Base-by-base conservation (phyloP, 2,113 vertebrate genomes). In the Alectura lathami region DNA sequence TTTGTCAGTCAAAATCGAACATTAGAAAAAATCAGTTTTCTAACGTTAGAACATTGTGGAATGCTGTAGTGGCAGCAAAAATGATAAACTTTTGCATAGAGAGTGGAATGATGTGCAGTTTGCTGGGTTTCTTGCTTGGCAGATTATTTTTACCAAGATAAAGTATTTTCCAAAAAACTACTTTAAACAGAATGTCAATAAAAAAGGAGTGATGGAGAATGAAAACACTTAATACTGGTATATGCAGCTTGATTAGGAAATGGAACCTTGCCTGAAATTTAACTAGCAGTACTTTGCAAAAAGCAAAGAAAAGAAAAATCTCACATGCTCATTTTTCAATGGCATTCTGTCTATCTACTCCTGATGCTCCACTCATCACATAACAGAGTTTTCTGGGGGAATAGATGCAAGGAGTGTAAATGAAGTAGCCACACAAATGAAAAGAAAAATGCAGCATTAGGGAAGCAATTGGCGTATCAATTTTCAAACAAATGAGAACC, bases 131-230 rank as follows among this genome's bases (percentile, higher is more conserved):
- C 57, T 69, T 97, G 96, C 96, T 96, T 97, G 79, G 96, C 81
- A 84, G 72, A 70, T 92, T 97, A 95, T 56, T 96, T 96, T 95
- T 96, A 97, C 95, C 96, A 97, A 97, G 86, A 97, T 96, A 93
- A 97, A 97, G 83, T 90, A 36, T 85, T 70, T 96, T 95, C 84
- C 29, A 76, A 83, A 47, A 95, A 79, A 23, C n/a, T 77, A 72
- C 59, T 89, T 62, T 62, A 89, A 94, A 83, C 24, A 96, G 87
- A 82, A 93, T 95, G 54, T 40, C 38, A 79, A 83, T 88, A 76
- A 93, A 88, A 93, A 83, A 68, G 34, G 27, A 77, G 66, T 67
- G 82, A 45, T 21, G 13, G 67, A 94, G 62, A 85, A 91, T 54
- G 59, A 89, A 93, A 73, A 85, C 18, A 70, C 12, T 32, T 73